A percentile compares a stretch with the other conserved stretches of the same genome.
Evolutionary conservation across 2,888 invertebrate genomes (phyloP).

Genomic region (Cosmopolites sordidus): DNA sequence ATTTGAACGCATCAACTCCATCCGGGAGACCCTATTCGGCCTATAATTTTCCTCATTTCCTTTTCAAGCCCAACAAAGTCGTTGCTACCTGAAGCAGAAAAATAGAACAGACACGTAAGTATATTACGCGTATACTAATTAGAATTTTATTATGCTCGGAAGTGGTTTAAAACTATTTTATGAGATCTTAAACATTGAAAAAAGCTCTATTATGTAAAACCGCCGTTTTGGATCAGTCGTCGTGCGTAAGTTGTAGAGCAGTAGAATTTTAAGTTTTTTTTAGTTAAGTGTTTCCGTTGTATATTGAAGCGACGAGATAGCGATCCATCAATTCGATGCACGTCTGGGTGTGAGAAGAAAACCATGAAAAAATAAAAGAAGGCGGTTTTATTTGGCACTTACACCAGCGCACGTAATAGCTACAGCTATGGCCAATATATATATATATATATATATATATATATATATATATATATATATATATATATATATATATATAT

Average conservation of each 20-base stretch:
- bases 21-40: no score
- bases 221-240: not conserved
- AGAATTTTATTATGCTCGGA: constrained; percentile 6
- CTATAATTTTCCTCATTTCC: not conserved
- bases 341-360: no score
- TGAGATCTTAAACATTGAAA: constrained; percentile 4
- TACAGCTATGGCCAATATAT: no score
- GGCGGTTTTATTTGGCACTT: no score
- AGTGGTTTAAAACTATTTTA: constrained; percentile 2
- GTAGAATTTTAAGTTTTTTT: not conserved
- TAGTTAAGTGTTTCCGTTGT: not conserved
- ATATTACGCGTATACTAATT: constrained; percentile 3
- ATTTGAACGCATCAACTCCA: no score
- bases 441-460: no score
- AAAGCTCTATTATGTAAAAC: not conserved
- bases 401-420: no score
- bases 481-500: no score
- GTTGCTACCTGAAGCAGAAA: constrained; percentile 3
- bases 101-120: constrained; percentile 5
- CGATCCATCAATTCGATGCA: no score
- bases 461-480: no score
- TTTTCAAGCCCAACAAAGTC: not conserved
- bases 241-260: not conserved
- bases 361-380: no score
- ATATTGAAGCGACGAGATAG: not conserved